Evolutionary conservation across 2,113 vertebrate genomes (phyloP).

Genomic region (Cyrtonyx montezumae): DNA sequence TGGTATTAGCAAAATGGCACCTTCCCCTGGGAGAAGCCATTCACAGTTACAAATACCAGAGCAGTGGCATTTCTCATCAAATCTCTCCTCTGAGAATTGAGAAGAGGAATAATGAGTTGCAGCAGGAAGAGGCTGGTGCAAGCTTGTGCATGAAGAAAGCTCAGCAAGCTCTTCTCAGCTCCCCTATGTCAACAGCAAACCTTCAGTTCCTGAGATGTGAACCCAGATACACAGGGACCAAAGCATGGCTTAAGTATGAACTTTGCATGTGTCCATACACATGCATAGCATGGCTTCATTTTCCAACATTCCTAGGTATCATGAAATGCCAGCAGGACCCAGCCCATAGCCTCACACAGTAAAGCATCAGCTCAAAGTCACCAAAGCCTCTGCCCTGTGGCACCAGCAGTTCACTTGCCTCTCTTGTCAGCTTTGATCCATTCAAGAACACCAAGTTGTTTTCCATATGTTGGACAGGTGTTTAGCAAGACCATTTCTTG

Average conservation of each 20-base stretch:
- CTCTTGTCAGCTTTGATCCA: neutral
- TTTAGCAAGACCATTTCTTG: neutral
- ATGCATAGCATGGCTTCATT: neutral
- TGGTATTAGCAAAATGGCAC: conserved; percentile 23
- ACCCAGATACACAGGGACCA: neutral
- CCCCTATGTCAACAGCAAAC: neutral
- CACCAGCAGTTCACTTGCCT: fast-evolving
- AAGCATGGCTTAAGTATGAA: fast-evolving
- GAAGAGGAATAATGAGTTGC: neutral
- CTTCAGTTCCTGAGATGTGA: neutral
- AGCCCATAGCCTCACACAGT: fast-evolving
- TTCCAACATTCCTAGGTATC: neutral
- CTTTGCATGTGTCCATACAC: fast-evolving
- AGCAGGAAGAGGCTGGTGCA: neutral
- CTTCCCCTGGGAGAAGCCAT: conserved; percentile 22
- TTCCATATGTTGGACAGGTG: fast-evolving
- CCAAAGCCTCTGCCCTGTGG: neutral
- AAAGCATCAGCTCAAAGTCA: neutral
- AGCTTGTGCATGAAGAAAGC: fast-evolving
- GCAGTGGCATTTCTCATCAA: conserved; percentile 16
- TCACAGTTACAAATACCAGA: neutral
- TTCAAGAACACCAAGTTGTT: neutral
- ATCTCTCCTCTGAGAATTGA: neutral
- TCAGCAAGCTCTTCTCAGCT: neutral
- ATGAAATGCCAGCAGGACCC: fast-evolving